Conservation (phyloP, 2,113 vertebrate species). For the Bos indicus region DNA sequence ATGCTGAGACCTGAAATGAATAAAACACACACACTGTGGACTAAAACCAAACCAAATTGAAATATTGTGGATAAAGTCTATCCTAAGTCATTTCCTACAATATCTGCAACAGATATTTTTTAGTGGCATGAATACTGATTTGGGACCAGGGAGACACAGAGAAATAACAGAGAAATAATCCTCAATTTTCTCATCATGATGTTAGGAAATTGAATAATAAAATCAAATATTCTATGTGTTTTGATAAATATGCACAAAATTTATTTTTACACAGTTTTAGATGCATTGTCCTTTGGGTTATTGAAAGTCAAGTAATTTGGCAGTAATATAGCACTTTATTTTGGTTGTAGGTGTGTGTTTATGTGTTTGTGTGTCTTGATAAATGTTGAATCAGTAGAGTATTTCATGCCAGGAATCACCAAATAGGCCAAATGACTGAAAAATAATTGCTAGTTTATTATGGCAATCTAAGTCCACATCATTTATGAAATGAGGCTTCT, state of each 20-base stretch:
- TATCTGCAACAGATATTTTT: background rate
- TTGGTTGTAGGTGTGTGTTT: background rate
- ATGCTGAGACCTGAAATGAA: background rate
- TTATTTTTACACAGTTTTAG: background rate
- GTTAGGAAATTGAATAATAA: background rate
- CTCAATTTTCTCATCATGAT: background rate
- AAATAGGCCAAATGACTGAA: conserved; percentile 31
- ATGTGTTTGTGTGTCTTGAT: background rate
- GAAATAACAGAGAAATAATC: background rate
- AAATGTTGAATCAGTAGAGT: background rate
- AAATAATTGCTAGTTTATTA: conserved; percentile 48
- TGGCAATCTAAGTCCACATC: background rate
- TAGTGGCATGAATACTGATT: background rate
- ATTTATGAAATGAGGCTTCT: conserved; percentile 9
- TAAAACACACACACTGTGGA: background rate
- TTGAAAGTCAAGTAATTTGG: background rate
- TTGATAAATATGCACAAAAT: background rate
- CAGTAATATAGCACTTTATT: background rate
- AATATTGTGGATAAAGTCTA: background rate
- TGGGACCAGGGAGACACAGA: background rate
- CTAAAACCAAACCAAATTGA: background rate
- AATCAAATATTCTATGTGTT: background rate
- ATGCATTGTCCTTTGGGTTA: background rate
- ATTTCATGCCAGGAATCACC: conserved; percentile 26
- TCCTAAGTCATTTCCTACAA: background rate